phyloP scores from a whole-genome alignment of 2,113 vertebrate genomes.

The Motacilla alba region DNA sequence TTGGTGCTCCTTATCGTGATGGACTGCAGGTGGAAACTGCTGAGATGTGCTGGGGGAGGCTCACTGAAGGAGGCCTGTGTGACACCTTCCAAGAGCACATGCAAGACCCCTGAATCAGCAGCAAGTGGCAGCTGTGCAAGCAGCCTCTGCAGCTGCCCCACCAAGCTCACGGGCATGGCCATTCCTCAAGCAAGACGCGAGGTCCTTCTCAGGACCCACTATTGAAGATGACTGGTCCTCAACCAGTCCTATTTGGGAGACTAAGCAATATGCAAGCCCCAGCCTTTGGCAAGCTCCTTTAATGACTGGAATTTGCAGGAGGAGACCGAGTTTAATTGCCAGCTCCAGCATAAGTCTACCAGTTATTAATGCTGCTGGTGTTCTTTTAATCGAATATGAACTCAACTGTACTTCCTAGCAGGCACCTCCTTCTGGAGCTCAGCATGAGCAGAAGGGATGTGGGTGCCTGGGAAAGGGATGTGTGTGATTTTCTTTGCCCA shows the following conservation, averaged over 20 bases:
- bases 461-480: not conserved
- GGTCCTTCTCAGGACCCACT: not conserved
- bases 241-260: not conserved
- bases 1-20: not conserved
- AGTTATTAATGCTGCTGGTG: not conserved
- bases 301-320: not conserved
- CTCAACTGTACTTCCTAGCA: not conserved
- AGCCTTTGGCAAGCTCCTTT: conserved; percentile 7
- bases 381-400: conserved; percentile 7
- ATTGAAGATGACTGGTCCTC: not conserved
- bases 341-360: not conserved
- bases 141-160: not conserved
- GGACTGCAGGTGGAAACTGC: not conserved
- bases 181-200: accelerated
- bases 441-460: not conserved
- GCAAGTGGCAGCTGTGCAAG: not conserved
- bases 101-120: not conserved
- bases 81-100: not conserved
- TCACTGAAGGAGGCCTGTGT: not conserved
- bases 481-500: not conserved
- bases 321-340: conserved; percentile 1
- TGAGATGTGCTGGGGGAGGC: not conserved
- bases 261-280: not conserved
- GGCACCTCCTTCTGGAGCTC: not conserved
- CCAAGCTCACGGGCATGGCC: not conserved